A percentile compares a stretch with the other conserved stretches of the same genome.
Conservation (phyloP, 1,140 invertebrate genomes). For the Elysia chlorotica region DNA sequence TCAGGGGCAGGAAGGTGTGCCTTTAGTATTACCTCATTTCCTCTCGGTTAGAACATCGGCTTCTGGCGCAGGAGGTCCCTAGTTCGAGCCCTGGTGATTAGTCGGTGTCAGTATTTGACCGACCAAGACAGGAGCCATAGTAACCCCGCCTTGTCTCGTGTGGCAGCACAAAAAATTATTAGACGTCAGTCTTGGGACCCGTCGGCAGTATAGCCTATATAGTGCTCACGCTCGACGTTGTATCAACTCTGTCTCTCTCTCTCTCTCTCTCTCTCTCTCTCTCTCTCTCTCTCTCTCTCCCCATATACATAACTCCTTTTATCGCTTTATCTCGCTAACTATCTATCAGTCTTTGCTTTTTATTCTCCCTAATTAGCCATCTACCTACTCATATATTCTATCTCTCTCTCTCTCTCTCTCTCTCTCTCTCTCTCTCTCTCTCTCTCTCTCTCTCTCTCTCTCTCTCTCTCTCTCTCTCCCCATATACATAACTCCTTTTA, state of each 20-base stretch:
- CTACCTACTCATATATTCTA: background rate
- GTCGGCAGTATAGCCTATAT: too few species aligned
- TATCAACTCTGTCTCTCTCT: constrained; percentile 3
- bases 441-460: background rate
- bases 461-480: background rate
- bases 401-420: background rate
- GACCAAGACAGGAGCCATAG: too few species aligned
- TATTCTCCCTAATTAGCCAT: background rate
- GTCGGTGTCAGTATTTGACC: too few species aligned
- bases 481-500: background rate
- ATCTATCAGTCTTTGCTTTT: background rate
- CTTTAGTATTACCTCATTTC: too few species aligned
- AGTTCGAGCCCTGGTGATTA: too few species aligned
- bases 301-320: constrained; percentile 1
- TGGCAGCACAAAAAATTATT: too few species aligned
- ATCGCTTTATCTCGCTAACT: background rate
- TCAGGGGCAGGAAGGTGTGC: too few species aligned
- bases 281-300: background rate
- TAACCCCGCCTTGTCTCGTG: too few species aligned
- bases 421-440: background rate
- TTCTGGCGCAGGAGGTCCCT: too few species aligned
- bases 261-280: constrained; percentile 16
- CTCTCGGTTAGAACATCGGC: too few species aligned
- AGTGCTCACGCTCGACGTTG: too few species aligned
- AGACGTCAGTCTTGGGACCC: too few species aligned